Evolutionary conservation across 2,888 invertebrate species (phyloP).

Genomic region (Plagodis dolabraria): DNA sequence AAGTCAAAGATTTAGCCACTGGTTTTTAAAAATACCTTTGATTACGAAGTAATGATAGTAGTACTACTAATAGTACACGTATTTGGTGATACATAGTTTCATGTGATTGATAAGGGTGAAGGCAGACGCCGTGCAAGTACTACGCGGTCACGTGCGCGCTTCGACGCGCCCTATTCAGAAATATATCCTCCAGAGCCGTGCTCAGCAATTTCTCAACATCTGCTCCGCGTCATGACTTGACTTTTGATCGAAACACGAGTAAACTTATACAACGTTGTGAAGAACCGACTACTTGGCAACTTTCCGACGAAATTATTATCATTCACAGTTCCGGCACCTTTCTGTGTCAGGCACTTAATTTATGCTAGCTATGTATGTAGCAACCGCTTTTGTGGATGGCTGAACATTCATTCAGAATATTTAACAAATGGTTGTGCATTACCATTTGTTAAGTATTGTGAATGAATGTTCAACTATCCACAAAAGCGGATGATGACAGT

Average conservation of each 20-base stretch:
- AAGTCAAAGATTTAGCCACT: no score
- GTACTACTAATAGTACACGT: no score
- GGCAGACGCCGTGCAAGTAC: constrained; percentile 22
- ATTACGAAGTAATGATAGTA: no score
- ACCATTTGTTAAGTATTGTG: no score
- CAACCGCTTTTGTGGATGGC: no score
- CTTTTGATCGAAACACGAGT: constrained; percentile 44
- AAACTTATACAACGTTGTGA: constrained; percentile 25
- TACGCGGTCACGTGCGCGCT: constrained; percentile 45
- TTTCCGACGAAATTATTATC: constrained; percentile 27
- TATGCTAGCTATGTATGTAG: neutral
- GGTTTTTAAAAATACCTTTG: no score
- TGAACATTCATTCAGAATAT: no score
- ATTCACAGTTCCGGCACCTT: constrained; percentile 3
- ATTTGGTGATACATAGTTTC: constrained; percentile 51
- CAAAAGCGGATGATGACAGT: no score
- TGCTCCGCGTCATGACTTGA: constrained; percentile 47
- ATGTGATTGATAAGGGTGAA: constrained; percentile 68
- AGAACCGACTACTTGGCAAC: constrained; percentile 23
- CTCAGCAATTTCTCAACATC: constrained; percentile 57
- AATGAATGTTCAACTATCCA: no score
- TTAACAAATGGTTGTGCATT: no score
- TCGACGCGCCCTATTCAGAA: constrained; percentile 41
- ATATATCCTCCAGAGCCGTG: constrained; percentile 57
- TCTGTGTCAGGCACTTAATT: neutral